Percentiles rank a stretch among this genome's conserved stretches.
These are phyloP conservation scores for Lagodon rhomboides DNA, from an alignment of 2,797 vertebrate genomes.

Conservation along the genomic window DNA sequence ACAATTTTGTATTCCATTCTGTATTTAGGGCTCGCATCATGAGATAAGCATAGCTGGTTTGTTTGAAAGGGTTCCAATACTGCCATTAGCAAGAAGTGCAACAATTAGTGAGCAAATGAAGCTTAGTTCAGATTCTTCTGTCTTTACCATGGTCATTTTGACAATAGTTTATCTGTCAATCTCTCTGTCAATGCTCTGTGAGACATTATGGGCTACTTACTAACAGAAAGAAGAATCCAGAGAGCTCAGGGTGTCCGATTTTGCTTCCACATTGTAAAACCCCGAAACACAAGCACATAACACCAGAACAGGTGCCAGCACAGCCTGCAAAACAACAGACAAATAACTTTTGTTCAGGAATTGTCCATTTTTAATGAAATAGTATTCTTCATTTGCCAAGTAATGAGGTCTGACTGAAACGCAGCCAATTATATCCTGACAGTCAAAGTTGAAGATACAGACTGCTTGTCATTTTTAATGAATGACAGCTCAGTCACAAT, in stretches of 20 bases:
- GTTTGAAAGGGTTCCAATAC: background rate
- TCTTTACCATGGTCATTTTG: background rate
- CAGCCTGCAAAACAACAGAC: slow-evolving; percentile 53
- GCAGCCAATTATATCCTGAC: background rate
- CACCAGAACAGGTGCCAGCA: slow-evolving; percentile 36
- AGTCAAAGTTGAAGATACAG: background rate
- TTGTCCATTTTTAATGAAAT: background rate
- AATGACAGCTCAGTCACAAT: background rate
- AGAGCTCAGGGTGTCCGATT: slow-evolving; percentile 35
- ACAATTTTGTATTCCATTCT: background rate
- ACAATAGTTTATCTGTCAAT: background rate
- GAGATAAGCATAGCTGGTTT: background rate
- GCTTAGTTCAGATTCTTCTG: background rate
- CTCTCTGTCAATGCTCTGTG: too few species aligned
- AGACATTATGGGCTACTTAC: slow-evolving; percentile 67
- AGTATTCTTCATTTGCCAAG: background rate
- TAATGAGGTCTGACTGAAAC: background rate
- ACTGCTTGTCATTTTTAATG: background rate
- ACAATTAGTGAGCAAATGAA: background rate
- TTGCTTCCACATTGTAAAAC: slow-evolving; percentile 41
- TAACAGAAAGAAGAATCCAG: slow-evolving; percentile 72
- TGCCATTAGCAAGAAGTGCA: background rate
- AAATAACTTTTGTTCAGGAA: background rate
- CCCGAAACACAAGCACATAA: slow-evolving; percentile 47
- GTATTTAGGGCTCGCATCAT: background rate